These are phyloP conservation scores for Sebastolobus alascanus DNA, from an alignment of 2,797 vertebrate species.

Conservation along the genomic window DNA sequence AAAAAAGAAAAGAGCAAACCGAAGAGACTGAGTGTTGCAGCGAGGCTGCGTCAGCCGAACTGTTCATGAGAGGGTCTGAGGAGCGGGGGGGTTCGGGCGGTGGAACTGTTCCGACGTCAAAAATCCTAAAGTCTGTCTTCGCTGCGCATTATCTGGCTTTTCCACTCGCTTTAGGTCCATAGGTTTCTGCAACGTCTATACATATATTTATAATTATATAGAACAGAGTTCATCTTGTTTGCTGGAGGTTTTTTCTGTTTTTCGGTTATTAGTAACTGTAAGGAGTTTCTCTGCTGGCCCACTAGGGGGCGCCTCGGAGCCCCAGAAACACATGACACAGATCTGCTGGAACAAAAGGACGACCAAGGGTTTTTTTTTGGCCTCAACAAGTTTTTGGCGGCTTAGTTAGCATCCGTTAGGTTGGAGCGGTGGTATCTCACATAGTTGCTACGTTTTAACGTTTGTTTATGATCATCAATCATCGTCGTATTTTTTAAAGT, in stretches of 20 bases:
- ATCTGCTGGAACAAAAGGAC: constrained; percentile 80
- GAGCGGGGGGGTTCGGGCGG: constrained; percentile 10
- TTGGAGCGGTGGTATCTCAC: constrained; percentile 76
- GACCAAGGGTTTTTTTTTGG: constrained; percentile 69
- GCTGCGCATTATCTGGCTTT: constrained; percentile 49
- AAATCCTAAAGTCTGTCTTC: constrained; percentile 70
- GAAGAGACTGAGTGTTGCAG: constrained; percentile 64
- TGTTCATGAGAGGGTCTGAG: constrained; percentile 55
- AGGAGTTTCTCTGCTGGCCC: constrained; percentile 75
- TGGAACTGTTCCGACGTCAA: constrained; percentile 66
- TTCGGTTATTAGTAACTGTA: constrained; percentile 76
- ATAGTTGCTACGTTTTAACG: constrained; percentile 82
- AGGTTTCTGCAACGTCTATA: constrained; percentile 84
- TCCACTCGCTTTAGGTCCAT: constrained; percentile 73
- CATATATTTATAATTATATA: constrained; percentile 85
- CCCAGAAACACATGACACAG: constrained; percentile 79
- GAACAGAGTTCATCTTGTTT: constrained; percentile 80
- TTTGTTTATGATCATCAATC: constrained; percentile 69
- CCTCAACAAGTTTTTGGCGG: constrained; percentile 76
- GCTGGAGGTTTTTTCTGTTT: constrained; percentile 79
- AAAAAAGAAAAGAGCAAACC: constrained; percentile 57
- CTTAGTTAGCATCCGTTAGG: constrained; percentile 79
- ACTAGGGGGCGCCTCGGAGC: constrained; percentile 59
- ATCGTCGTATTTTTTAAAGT: constrained; percentile 60
- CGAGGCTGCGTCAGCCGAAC: constrained; percentile 55